phyloP scores from a whole-genome alignment of 2,888 invertebrate species.

The Drosophila flavopinicola region DNA sequence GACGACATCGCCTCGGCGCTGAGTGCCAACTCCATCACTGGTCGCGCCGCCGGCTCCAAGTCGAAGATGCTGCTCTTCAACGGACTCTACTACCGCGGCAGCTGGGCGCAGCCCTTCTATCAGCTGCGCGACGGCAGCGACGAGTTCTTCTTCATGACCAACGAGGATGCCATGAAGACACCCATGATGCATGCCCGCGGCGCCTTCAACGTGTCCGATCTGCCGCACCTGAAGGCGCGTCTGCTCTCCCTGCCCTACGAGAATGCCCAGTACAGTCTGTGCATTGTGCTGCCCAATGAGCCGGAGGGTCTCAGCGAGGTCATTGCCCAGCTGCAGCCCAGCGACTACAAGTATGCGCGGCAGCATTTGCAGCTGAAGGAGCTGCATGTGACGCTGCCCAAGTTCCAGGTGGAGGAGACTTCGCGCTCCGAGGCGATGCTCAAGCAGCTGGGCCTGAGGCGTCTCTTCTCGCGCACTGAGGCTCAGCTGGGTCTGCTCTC shows the following conservation, averaged over 20 bases:
- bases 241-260: constrained; percentile 90
- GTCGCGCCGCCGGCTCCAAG: constrained; percentile 80
- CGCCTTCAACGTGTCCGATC: constrained; percentile 86
- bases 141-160: constrained; percentile 88
- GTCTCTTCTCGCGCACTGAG: constrained; percentile 86
- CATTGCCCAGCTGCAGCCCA: constrained; percentile 86
- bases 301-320: constrained; percentile 86
- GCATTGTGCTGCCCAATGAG: constrained; percentile 86
- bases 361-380: constrained; percentile 69
- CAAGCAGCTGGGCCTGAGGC: constrained; percentile 86
- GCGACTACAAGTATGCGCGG: constrained; percentile 72
- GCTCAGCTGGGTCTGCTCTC: constrained; percentile 87
- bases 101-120: constrained; percentile 89
- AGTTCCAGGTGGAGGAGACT: constrained; percentile 88
- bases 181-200: constrained; percentile 89
- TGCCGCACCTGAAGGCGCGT: constrained; percentile 88
- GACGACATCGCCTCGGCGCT: constrained; percentile 87
- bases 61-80: constrained; percentile 90
- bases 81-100: constrained; percentile 91
- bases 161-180: constrained; percentile 86
- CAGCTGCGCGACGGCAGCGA: constrained; percentile 81
- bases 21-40: constrained; percentile 87
- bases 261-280: constrained; percentile 87
- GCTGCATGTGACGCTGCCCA: constrained; percentile 86
- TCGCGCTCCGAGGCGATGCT: constrained; percentile 87